Conservation (phyloP, 2,113 vertebrate genomes). For the Mobula birostris region DNA sequence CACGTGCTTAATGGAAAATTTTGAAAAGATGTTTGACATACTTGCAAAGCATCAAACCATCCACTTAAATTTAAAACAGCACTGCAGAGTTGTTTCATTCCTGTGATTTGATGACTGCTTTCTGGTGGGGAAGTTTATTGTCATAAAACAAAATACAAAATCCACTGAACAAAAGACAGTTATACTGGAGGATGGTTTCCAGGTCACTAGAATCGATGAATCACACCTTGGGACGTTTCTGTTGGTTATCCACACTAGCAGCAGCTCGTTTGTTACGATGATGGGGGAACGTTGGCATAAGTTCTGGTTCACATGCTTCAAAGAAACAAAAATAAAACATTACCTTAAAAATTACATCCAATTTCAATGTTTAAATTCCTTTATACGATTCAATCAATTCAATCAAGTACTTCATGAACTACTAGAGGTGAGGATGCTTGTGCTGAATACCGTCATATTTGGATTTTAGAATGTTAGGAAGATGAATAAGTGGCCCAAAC, state of each 20-base stretch:
- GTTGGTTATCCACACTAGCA: conserved; percentile 47
- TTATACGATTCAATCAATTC: too few species aligned
- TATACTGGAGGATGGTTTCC: background rate
- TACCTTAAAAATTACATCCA: too few species aligned
- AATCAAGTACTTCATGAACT: background rate
- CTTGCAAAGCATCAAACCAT: background rate
- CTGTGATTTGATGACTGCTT: background rate
- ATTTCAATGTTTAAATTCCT: too few species aligned
- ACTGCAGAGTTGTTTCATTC: background rate
- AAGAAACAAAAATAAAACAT: conserved; percentile 39
- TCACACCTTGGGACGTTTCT: conserved; percentile 74
- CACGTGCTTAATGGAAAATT: background rate
- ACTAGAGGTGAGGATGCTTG: too few species aligned
- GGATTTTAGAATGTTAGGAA: background rate
- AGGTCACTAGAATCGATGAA: background rate
- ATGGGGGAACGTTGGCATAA: conserved; percentile 97
- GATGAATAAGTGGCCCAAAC: too few species aligned
- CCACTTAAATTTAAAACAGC: background rate
- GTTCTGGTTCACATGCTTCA: conserved; percentile 81
- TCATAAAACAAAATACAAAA: background rate
- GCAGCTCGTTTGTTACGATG: conserved; percentile 81
- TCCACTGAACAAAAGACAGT: background rate
- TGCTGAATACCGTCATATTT: background rate
- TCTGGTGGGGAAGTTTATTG: background rate
- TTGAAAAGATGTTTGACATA: background rate